Base-by-base conservation (phyloP, 1,140 invertebrate species). In the Drosophila orena region DNA sequence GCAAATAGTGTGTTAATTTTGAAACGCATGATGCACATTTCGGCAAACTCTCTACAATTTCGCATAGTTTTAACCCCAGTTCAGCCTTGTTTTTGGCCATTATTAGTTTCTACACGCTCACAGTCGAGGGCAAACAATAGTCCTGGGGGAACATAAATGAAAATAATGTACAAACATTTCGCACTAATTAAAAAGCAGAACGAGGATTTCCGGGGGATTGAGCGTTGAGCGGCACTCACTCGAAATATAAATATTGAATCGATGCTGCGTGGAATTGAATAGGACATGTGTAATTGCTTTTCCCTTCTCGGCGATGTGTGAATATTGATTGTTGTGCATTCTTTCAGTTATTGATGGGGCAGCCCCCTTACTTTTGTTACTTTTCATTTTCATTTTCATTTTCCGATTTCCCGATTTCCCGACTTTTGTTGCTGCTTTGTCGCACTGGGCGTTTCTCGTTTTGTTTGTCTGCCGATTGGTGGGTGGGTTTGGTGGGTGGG, bases 111-210 rank as follows among this genome's bases (percentile, higher is more conserved):
- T 49, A 44, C 38, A 54, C 71, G 74, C 74, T 49, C 58, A 75
- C 65, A 76, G 81, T 81, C 65, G 65, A 77, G 72, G 40, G 81
- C 55, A 83, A 83, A 88, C 79, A 79, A 81, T 73, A 88, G 64
- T 53, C 46, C 40, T 47, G 35, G 58, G 20, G 61, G 38, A 73
- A 73, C 55, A 77, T 64, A 72, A 81, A 81, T 73, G 71, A 88
- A 89, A 89, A 88, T 88, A 83, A 88, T 88, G 79, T 83, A 66
- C 79, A 89, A 88, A 79, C 71, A 88, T 77, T 88, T 77, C 73
- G 76, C 71, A 88, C 84, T 88, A 88, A 88, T 88, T 88, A 88
- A 88, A 85, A 89, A 64, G 42, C 47, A 17, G 55, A 38, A 20
- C 10, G 56, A 34, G 46, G 37, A 37, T 34, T 42, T 17, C 6